Evolutionary conservation across 2,797 vertebrate genomes (phyloP), one percentile per base, ranked within the genome.

Genomic region (Pachyuromys duprasi): DNA sequence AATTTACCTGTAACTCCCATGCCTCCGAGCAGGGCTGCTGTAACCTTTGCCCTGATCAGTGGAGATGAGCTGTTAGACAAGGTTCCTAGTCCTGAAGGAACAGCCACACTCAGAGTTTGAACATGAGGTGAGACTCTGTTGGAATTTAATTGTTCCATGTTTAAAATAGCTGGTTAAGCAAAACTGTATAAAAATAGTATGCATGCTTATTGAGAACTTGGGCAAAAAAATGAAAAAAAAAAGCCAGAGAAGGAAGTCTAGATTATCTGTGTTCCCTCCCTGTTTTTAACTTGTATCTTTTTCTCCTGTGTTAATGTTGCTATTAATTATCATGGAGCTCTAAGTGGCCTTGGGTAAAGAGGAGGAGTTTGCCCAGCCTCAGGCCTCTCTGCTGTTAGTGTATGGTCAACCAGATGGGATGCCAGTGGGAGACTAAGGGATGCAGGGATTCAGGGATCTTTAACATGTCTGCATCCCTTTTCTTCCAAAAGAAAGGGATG

Each of bases 1-100:
- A 87, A 91, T 91, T 94, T 91, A 81, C 45, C 69, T 82, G 76
- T 45, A 65, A 74, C 62, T 70, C 78, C n/a, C 80, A 33, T 15
- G 33, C 70, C 60, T 33, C 12, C 0, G 60, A 78, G 55, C 65
- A 26, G 49, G 45, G 62, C 45, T 18, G 26, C 28, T 26, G 7
- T 2, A 26, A 26, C 2, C 11, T 12, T n/a, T 53, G 90, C 45
- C 31, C 92, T 90, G 45, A 26, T 42, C 53, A 22, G 62, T 63
- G 95, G 86, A 65, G 76, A 79, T 7, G 15, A 86, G 84, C 79
- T 72, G 18, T 72, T n/a, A 83, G 70, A 90, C 72, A 53, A 42
- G 14, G 24, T 92, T 88, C 55, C 49, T 45, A 5, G 3, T 53
- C 53, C 49, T 67, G 70, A 79, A 69, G 31, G 20, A 86, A 13